Evolutionary conservation across 2,888 invertebrate genomes (phyloP).

Genomic region (Lasioglossum calceatum): DNA sequence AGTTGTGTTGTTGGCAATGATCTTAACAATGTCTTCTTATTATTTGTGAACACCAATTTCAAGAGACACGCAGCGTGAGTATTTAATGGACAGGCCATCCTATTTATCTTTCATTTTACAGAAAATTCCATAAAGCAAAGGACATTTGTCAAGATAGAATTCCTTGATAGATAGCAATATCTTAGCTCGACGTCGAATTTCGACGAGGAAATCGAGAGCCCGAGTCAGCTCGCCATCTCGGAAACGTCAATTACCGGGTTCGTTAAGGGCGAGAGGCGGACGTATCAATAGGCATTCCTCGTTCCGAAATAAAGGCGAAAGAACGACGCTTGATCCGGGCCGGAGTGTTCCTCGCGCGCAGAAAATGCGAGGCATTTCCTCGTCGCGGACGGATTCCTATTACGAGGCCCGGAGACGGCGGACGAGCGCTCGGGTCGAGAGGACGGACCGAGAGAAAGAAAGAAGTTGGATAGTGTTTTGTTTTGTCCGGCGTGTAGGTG

Average conservation of each 20-base stretch:
- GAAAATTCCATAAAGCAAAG: not conserved
- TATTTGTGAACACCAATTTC: no score
- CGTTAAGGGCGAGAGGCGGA: conserved; percentile 37
- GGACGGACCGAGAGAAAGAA: conserved; percentile 15
- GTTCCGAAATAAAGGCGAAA: conserved; percentile 70
- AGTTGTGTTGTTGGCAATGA: no score
- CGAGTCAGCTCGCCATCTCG: not conserved
- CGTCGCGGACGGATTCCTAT: conserved; percentile 74
- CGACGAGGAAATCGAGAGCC: not conserved
- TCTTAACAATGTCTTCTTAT: no score
- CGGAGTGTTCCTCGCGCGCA: conserved; percentile 45
- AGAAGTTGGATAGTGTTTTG: conserved; percentile 78
- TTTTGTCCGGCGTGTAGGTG: conserved; percentile 81
- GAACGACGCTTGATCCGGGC: conserved; percentile 52
- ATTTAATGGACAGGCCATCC: not conserved
- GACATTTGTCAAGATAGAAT: not conserved
- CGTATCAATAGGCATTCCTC: conserved; percentile 64
- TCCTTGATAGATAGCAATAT: not conserved
- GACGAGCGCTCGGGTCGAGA: not conserved
- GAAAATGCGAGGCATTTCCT: conserved; percentile 72
- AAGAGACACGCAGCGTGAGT: not conserved
- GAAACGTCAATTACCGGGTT: conserved; percentile 26
- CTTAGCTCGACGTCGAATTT: not conserved
- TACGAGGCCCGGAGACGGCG: conserved; percentile 58
- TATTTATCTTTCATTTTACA: not conserved